These are phyloP conservation scores for Andricus curvator DNA, from an alignment of 2,888 invertebrate genomes.

Conservation along the genomic window DNA sequence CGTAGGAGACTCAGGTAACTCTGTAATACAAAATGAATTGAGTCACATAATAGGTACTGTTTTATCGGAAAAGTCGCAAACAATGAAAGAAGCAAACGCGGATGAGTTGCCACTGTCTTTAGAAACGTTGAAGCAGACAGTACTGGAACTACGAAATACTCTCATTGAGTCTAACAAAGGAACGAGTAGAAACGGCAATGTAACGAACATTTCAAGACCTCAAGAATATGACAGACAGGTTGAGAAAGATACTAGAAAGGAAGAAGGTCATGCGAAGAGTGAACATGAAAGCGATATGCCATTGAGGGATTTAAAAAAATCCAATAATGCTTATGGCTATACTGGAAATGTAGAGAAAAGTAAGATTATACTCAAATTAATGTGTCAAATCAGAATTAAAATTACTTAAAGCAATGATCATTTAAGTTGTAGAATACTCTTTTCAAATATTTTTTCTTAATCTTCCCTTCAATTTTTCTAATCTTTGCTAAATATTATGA, in stretches of 20 bases:
- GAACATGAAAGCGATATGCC: constrained; percentile 42
- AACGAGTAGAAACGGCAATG: constrained; percentile 18
- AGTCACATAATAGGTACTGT: constrained; percentile 27
- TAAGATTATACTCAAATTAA: background rate
- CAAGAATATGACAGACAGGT: constrained; percentile 40
- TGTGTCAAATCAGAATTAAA: no score
- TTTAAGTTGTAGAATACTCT: no score
- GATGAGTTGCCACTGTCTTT: constrained; percentile 51
- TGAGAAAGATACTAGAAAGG: constrained; percentile 27
- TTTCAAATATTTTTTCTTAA: background rate
- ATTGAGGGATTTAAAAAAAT: constrained; percentile 12
- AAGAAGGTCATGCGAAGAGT: constrained; percentile 40
- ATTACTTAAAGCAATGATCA: no score
- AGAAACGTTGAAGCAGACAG: constrained; percentile 62
- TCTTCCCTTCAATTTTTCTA: background rate
- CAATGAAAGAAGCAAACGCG: constrained; percentile 25
- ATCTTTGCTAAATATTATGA: background rate
- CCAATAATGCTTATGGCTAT: background rate
- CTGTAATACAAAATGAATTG: constrained; percentile 13
- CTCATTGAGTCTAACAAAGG: constrained; percentile 49
- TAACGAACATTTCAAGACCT: background rate
- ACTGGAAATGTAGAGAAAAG: background rate
- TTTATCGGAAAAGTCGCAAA: constrained; percentile 24
- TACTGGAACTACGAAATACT: constrained; percentile 60
- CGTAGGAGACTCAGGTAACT: constrained; percentile 19